These are phyloP conservation scores for Spisula solida DNA, from an alignment of 2,888 invertebrate genomes.

Conservation along the genomic window DNA sequence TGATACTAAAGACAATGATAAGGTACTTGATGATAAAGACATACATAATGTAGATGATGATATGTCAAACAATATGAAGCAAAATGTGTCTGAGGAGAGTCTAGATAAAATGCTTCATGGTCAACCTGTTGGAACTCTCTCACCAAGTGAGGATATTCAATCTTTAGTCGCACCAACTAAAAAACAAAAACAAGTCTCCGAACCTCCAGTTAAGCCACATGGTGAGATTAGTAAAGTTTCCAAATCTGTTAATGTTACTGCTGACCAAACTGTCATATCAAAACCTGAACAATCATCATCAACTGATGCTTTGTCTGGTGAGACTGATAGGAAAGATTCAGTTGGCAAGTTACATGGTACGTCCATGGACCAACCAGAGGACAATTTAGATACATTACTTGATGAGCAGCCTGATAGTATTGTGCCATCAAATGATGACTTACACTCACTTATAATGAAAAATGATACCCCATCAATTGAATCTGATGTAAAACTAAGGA, in stretches of 20 bases:
- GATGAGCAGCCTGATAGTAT: conserved; percentile 55
- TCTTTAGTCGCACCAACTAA: not conserved
- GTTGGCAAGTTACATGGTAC: not conserved
- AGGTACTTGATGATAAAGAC: not conserved
- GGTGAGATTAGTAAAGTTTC: not conserved
- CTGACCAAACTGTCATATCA: not conserved
- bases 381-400: conserved; percentile 54
- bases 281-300: not conserved
- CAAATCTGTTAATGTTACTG: not conserved
- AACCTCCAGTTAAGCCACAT: not conserved
- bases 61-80: not conserved
- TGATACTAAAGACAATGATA: not conserved
- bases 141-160: conserved; percentile 32
- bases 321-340: not conserved
- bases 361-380: conserved; percentile 38
- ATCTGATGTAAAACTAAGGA: not conserved
- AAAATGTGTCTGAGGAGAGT: not conserved
- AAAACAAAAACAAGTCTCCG: not conserved
- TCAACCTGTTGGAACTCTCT: conserved; percentile 26
- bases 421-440: conserved; percentile 56
- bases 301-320: not conserved
- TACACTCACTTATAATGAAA: conserved; percentile 31
- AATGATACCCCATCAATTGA: not conserved
- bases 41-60: not conserved
- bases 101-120: conserved; percentile 39